Conservation (phyloP, 2,888 invertebrate genomes). For the Cordilura impudica region DNA sequence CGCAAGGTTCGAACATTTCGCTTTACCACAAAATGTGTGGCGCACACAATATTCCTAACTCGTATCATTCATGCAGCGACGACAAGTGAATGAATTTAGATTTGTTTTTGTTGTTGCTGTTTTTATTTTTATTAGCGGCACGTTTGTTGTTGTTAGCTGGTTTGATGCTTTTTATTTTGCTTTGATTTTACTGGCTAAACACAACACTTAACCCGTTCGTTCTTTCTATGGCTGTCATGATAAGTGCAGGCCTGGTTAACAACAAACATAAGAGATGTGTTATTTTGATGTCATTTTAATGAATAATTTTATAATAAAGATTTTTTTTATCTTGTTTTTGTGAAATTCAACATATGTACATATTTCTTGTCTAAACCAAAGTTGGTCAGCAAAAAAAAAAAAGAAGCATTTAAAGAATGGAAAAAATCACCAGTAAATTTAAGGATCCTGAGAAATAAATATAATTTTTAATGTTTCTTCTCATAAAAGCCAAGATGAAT, state of each 20-base stretch:
- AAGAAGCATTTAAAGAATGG: no score
- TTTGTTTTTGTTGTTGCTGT: neutral
- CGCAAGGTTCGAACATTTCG: no score
- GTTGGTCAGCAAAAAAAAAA: no score
- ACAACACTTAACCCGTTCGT: conserved; percentile 7
- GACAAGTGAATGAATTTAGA: neutral
- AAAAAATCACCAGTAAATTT: no score
- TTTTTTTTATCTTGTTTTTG: conserved; percentile 5
- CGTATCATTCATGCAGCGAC: no score
- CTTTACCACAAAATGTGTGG: neutral
- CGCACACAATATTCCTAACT: neutral
- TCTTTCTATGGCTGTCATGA: conserved; percentile 42
- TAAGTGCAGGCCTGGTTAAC: conserved; percentile 43
- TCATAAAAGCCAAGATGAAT: no score
- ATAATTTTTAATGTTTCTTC: no score
- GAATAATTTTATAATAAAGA: conserved; percentile 45
- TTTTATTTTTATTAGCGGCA: neutral
- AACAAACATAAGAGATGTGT: conserved; percentile 21
- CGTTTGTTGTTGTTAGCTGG: conserved; percentile 19
- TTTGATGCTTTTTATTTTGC: neutral
- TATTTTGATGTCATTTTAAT: conserved; percentile 45
- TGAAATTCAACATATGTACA: no score
- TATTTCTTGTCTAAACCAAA: no score
- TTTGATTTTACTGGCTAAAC: neutral
- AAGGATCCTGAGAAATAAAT: no score